Base-by-base conservation (phyloP, 2,888 invertebrate genomes). In the Neelides folsomi region DNA sequence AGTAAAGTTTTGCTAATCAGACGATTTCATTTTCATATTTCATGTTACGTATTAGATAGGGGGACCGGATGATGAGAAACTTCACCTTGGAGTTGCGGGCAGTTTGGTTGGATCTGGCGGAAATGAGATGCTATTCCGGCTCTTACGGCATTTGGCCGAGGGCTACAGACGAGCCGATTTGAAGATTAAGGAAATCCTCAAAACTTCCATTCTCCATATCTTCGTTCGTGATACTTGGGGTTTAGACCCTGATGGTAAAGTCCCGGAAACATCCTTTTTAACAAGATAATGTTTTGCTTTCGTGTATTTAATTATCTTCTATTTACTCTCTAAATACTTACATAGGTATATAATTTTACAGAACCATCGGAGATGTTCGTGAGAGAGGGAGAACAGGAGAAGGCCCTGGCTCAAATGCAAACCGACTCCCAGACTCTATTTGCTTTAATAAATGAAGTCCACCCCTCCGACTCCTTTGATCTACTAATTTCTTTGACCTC, bases 91-190 rank as follows among this genome's bases (percentile, higher is more conserved):
- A 0, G 69, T 93, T n/a, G 72, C 88, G 27, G 90, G 92, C 56
- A 87, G 88, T 49, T 70, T 89, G 47, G 86, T 82, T 68, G 82
- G 92, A 67, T 86, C 87, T 0, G 72, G 86, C 13, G 89, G 90
- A 0, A 79, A 90, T 49, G 93, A 94, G 71, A 74, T 94, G 54
- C 71, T 83, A 1, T 67, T 90, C 0, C 82, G 90, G 70, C 75
- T 94, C 62, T 84, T 85, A 0, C 77, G 86, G 0, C 92, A 93
- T 71, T 71, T 93, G 16, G 70, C 83, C 19, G 79, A 77, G 49
- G 89, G 86, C 0, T 79, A 82, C 68, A 72, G 75, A 42, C 74
- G 80, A 49, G 79, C 79, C 20, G 81, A 89, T 65, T 79, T 81
- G 0, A 68, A 75, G 1, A 79, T 86, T 57, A 68, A 74, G 39